These are phyloP conservation scores for Grus americana DNA, from an alignment of 2,113 vertebrate genomes.

Conservation along the genomic window DNA sequence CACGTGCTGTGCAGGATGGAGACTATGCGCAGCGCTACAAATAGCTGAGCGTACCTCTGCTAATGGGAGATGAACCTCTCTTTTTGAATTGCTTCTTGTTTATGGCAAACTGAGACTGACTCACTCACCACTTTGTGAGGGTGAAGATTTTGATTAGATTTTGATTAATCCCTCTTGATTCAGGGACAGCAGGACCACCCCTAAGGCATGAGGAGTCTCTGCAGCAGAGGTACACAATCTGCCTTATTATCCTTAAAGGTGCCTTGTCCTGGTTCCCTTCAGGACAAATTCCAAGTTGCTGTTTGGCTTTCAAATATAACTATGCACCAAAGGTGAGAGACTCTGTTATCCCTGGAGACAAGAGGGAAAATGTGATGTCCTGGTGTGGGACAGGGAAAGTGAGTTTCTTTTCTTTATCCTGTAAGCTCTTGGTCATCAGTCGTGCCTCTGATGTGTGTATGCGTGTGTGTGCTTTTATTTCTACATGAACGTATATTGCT, in stretches of 20 bases:
- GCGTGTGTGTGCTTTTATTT: background rate
- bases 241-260: slow-evolving; percentile 60
- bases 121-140: background rate
- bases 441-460: background rate
- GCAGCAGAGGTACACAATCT: background rate
- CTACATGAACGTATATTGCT: background rate
- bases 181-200: background rate
- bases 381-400: background rate
- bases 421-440: background rate
- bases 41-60: background rate
- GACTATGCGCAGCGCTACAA: fast-evolving
- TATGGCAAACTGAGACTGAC: background rate
- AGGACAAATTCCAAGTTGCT: slow-evolving; percentile 17
- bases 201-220: background rate
- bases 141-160: background rate
- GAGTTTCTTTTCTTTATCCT: slow-evolving; percentile 23
- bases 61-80: background rate
- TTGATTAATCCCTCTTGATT: background rate
- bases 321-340: slow-evolving; percentile 37
- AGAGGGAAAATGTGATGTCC: background rate
- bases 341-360: background rate
- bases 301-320: background rate
- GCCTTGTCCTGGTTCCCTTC: slow-evolving; percentile 37
- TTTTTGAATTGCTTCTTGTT: background rate
- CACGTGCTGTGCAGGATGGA: background rate